Conservation (phyloP, 1,140 invertebrate genomes). For the Temnothorax nylanderi region DNA sequence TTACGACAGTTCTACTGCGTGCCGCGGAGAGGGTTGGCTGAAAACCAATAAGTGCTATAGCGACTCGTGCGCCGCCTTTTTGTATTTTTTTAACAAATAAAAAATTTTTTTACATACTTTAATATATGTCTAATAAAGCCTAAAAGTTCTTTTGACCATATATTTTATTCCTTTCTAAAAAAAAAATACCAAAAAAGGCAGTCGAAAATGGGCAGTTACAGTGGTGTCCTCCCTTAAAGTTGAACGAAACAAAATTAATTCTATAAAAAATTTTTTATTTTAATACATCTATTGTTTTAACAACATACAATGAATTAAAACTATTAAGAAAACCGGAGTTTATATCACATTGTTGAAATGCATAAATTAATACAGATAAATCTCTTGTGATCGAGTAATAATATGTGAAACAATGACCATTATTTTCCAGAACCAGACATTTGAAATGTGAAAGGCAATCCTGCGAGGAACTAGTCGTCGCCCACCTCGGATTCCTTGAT, state of each 20-base stretch:
- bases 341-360: background rate
- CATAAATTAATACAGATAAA: background rate
- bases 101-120: no score
- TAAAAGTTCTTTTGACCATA: no score
- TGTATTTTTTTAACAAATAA: no score
- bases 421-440: conserved; percentile 89
- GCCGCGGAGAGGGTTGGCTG: no score
- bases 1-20: no score
- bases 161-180: no score
- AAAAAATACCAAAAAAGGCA: no score
- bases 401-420: background rate
- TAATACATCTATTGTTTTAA: conserved; percentile 3
- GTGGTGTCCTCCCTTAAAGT: no score
- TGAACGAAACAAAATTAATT: background rate
- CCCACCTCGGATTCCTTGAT: conserved; percentile 96
- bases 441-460: conserved; percentile 92
- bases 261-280: background rate
- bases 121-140: no score
- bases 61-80: no score
- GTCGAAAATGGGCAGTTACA: no score
- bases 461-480: conserved; percentile 95
- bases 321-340: background rate
- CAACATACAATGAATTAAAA: background rate
- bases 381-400: background rate
- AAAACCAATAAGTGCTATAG: no score